Conservation (phyloP, 1,140 invertebrate species). For the Camponotus vicinus region DNA sequence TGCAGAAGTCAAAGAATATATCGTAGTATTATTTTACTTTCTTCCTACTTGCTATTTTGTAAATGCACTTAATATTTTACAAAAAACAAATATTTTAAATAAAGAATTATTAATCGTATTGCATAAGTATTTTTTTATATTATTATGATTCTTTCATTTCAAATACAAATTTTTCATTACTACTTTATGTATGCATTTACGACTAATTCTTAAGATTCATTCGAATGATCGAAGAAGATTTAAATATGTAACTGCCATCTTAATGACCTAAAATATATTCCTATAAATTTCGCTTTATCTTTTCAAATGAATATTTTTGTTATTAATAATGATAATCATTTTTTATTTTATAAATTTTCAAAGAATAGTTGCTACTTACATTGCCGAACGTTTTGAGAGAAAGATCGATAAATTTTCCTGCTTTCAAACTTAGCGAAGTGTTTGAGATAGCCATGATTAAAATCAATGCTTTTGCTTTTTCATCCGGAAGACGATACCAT, state of each 20-base stretch:
- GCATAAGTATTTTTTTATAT: background rate
- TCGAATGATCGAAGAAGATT: conserved; percentile 22
- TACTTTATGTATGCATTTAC: background rate
- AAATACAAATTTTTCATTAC: background rate
- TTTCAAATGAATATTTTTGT: background rate
- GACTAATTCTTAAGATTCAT: background rate
- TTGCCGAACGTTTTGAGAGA: conserved; percentile 68
- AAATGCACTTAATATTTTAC: background rate
- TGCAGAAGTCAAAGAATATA: too few relatives aligned
- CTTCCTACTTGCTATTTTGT: background rate
- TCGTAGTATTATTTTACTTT: too few relatives aligned
- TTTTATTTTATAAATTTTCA: too few relatives aligned
- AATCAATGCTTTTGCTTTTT: conserved; percentile 66
- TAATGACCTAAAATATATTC: conserved; percentile 29
- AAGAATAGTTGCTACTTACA: conserved; percentile 35
- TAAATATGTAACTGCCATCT: conserved; percentile 34
- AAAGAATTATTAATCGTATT: background rate
- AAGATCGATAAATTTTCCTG: conserved; percentile 68
- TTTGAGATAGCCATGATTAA: conserved; percentile 70
- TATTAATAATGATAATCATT: background rate
- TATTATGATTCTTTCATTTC: background rate
- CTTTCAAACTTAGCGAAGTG: conserved; percentile 59
- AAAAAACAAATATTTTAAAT: background rate
- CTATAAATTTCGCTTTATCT: background rate
- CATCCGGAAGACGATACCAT: conserved; percentile 68